Percentiles rank a stretch among this genome's conserved stretches.
These are phyloP conservation scores for Pollicipes pollicipes DNA, from an alignment of 1,140 invertebrate species.

Conservation along the genomic window DNA sequence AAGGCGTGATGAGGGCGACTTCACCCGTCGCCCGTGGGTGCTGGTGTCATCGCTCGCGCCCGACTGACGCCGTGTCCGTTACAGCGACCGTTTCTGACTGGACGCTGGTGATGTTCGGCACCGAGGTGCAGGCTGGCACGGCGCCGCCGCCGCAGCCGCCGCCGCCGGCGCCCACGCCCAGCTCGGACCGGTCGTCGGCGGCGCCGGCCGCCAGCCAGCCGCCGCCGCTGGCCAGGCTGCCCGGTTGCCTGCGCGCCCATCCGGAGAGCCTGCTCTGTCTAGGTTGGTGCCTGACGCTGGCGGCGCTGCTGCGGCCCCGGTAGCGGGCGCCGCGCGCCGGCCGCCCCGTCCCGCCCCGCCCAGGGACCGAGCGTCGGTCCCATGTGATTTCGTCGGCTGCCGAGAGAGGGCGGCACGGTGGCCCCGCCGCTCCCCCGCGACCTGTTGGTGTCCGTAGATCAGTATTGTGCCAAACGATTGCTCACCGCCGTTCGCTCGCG, in stretches of 20 bases:
- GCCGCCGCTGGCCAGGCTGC: background rate
- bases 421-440: too few species aligned
- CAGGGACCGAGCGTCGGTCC: too few species aligned
- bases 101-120: conserved; percentile 2
- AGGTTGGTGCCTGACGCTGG: background rate
- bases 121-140: background rate
- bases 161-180: background rate
- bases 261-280: background rate
- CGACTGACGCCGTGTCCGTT: background rate
- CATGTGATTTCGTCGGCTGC: conserved; percentile 5
- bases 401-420: too few species aligned
- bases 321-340: background rate
- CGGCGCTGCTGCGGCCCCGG: background rate
- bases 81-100: background rate
- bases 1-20: too few species aligned
- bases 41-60: too few species aligned
- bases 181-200: background rate
- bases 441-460: conserved; percentile 7
- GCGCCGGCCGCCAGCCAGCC: background rate
- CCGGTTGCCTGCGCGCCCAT: background rate
- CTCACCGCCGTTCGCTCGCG: background rate
- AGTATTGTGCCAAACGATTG: conserved; percentile 12
- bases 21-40: too few species aligned
- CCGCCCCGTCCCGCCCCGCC: background rate
- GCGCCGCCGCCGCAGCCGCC: background rate